Base-by-base conservation (phyloP, 2,888 invertebrate species). In the Dynastes grantii region DNA sequence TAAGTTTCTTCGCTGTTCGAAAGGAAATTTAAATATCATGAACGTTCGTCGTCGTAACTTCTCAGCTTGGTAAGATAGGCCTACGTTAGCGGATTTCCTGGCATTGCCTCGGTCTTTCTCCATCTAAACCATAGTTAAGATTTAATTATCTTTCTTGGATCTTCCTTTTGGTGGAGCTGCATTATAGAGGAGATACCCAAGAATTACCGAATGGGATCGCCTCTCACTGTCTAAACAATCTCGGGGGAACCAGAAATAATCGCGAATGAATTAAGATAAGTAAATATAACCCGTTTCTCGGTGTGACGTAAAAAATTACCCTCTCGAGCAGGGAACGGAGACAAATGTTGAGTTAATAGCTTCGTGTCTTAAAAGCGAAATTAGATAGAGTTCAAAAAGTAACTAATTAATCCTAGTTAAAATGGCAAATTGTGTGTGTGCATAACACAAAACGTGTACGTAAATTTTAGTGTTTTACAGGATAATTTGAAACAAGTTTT, bases 21-120 rank as follows among this genome's bases (percentile, higher is more conserved):
- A 67, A 27, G 67, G 27, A 67, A 67, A 67, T 67, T 67, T 49
- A 49, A 67, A 67, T 67, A 45, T 67, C 67, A 27, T 45, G 45
- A 67, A 22, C 27, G 49, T 67, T 67, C 45, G 45, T 67, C 67
- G 49, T 11, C 45, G 67, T 45, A 67, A 67, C 67, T 64, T 64
- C 32, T 64, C 37, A 16, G 64, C 5, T 22, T 22, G 63, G 64
- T 13, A 37, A 64, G 32, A 64, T 37, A 32, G 64, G 37, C 40
- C 37, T 40, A 64, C 64, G 64, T 37, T 32, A 16, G 37, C 64
- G 64, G n/a, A 64, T 64, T 64, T 40, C 37, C 63, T 40, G 32
- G 64, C 37, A 11, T 16, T 4, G 64, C 22, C 9, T 29, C 9
- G 9, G 4, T 61, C 61, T 40, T 40, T 64, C 40, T 64, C 37